Conservation (phyloP, 2,888 invertebrate species). For the Erebia palarica region DNA sequence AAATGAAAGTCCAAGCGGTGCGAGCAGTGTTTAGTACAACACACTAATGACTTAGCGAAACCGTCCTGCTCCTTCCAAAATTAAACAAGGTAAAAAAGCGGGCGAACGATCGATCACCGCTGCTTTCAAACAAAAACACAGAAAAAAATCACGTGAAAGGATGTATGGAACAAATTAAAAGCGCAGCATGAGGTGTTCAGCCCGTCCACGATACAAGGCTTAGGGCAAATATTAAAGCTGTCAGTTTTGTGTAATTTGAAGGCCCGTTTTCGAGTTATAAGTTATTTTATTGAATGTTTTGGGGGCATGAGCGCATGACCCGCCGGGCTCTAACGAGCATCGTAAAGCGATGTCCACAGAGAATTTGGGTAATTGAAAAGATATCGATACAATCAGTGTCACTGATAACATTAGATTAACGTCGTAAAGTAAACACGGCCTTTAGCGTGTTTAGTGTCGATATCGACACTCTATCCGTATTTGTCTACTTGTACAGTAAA, state of each 20-base stretch:
- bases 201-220: slow-evolving; percentile 56
- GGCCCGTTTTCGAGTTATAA: slow-evolving; percentile 61
- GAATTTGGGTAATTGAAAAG: slow-evolving; percentile 58
- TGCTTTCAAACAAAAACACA: slow-evolving; percentile 75
- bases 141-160: slow-evolving; percentile 74
- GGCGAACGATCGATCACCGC: slow-evolving; percentile 77
- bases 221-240: slow-evolving; percentile 80
- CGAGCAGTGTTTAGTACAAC: slow-evolving; percentile 43
- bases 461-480: slow-evolving; percentile 51
- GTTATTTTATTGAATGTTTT: slow-evolving; percentile 75
- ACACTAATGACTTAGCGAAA: slow-evolving; percentile 80
- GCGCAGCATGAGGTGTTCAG: slow-evolving; percentile 76
- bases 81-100: slow-evolving; percentile 78
- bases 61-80: slow-evolving; percentile 71
- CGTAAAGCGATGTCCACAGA: slow-evolving; percentile 52
- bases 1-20: slow-evolving; percentile 52
- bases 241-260: slow-evolving; percentile 58
- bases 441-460: slow-evolving; percentile 42
- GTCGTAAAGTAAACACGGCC: slow-evolving; percentile 53
- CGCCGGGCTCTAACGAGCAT: slow-evolving; percentile 55
- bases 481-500: slow-evolving; percentile 52
- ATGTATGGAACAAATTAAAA: slow-evolving; percentile 81
- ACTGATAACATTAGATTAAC: slow-evolving; percentile 53
- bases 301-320: slow-evolving; percentile 47
- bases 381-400: slow-evolving; percentile 51